phyloP scores from a whole-genome alignment of 2,888 invertebrate species.

The Schrankia costaestrigalis region DNA sequence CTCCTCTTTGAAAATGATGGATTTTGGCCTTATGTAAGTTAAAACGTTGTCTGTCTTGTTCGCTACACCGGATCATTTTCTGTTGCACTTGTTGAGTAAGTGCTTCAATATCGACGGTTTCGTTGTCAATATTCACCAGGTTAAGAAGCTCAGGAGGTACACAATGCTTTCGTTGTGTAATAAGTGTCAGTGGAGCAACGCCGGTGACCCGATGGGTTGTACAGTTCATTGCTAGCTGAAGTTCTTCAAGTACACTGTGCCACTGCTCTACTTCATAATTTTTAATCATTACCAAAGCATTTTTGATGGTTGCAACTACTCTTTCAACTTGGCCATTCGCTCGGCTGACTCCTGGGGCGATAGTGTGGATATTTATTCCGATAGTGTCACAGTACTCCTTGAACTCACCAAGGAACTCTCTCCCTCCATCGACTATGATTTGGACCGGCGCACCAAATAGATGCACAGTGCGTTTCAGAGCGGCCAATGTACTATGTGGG shows the following conservation, averaged over 20 bases:
- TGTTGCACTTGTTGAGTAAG: conserved; percentile 1
- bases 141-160: conserved; percentile 9
- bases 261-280: conserved; percentile 13
- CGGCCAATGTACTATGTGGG: conserved; percentile 3
- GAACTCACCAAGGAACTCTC: conserved; percentile 16
- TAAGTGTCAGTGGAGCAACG: conserved; percentile 2
- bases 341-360: conserved; percentile 1
- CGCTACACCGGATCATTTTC: background rate
- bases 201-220: conserved; percentile 2
- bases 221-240: conserved; percentile 11
- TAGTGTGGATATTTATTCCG: background rate
- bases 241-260: conserved; percentile 8
- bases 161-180: conserved; percentile 5
- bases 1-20: conserved; percentile 3
- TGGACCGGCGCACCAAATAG: conserved; percentile 11
- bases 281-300: conserved; percentile 22
- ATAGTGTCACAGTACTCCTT: conserved; percentile 8
- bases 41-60: conserved; percentile 3
- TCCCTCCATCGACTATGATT: conserved; percentile 13
- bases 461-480: conserved; percentile 14
- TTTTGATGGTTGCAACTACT: conserved; percentile 22
- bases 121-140: conserved; percentile 4
- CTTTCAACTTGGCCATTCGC: conserved; percentile 20
- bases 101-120: conserved; percentile 1
- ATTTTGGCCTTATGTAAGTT: conserved; percentile 5